Percentiles rank a stretch among this genome's conserved stretches.
phyloP scores from a whole-genome alignment of 2,113 vertebrate genomes.

The Zosterops japonicus region DNA sequence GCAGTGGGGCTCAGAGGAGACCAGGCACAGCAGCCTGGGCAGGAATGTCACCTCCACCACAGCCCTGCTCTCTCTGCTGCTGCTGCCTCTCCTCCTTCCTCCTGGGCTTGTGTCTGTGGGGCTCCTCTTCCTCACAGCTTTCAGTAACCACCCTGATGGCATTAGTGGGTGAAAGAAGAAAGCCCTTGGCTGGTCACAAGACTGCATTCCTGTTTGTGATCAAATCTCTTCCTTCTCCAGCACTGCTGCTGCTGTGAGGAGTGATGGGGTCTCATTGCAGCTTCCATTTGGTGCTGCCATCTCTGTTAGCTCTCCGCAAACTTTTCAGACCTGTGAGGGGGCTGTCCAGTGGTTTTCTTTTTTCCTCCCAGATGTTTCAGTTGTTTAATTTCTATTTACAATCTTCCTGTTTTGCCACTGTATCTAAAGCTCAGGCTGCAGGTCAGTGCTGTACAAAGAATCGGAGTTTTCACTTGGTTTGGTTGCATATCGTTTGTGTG shows the following conservation, averaged over 20 bases:
- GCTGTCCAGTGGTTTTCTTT: not conserved
- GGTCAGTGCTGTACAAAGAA: not conserved
- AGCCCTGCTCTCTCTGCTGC: not conserved
- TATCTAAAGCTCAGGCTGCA: not conserved
- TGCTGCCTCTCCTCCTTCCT: not conserved
- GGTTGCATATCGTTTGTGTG: accelerated
- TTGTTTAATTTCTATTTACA: not conserved
- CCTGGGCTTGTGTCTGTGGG: accelerated
- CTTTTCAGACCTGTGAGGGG: not conserved
- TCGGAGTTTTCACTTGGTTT: not conserved
- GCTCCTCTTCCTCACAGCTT: not conserved
- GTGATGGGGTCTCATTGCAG: accelerated
- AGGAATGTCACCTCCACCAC: not conserved
- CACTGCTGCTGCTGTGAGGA: not conserved
- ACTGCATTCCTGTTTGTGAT: not conserved
- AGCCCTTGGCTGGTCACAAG: not conserved
- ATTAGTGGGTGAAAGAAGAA: not conserved
- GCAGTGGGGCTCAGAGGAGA: not conserved
- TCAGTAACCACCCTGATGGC: not conserved
- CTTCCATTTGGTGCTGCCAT: not conserved
- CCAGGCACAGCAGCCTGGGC: not conserved
- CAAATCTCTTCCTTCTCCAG: not conserved
- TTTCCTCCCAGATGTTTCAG: not conserved
- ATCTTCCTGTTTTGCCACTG: not conserved
- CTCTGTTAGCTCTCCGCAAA: not conserved